Base-by-base conservation (phyloP, 2,888 invertebrate species). In the Harmothoe impar region DNA sequence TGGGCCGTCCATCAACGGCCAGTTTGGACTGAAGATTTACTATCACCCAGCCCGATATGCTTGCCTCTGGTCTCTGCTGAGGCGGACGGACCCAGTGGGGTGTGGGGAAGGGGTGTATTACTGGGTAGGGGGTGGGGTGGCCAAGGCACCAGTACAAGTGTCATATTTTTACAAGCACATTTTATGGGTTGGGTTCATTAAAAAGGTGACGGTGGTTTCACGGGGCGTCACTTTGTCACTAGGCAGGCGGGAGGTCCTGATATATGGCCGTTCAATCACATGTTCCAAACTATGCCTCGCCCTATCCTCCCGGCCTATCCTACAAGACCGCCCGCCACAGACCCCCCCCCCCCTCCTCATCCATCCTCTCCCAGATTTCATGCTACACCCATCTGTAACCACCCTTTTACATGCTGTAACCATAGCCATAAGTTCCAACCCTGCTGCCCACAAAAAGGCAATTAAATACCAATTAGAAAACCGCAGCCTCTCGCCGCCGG, bases 91-190 rank as follows among this genome's bases (percentile, higher is more conserved):
- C 33, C 33, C 35, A 72, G 72, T 15, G 81, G 81, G 33, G 81
- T 17, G 35, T 15, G 33, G 43, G 81, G 7, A 25, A 23, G 43
- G 33, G 25, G n/a, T 0, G 84, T 17, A 29, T 35, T 84, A 15
- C 3, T 52, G 86, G 29, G 52, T 25, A 25, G 33, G 3, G 15
- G 29, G 52, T 25, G 25, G 23, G 7, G 20, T 5, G 52, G 31
- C 86, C 77, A 31, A 15, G 25, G 29, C 5, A 62, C 25, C 3
- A 25, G 10, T 29, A 43, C 54, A 86, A 86, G 52, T 86, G 86
- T 54, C 86, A 54, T 86, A 86, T 86, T 86, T 86, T 86, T 86
- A 86, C 54, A 86, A 86, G 86, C 54, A 25, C 86, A 54, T 56
- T 86, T 86, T 54, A 86, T 86, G 52, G 25, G 56, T 29, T 15